Conservation (phyloP, 2,888 invertebrate genomes). For the Hydropsyche betteni region DNA sequence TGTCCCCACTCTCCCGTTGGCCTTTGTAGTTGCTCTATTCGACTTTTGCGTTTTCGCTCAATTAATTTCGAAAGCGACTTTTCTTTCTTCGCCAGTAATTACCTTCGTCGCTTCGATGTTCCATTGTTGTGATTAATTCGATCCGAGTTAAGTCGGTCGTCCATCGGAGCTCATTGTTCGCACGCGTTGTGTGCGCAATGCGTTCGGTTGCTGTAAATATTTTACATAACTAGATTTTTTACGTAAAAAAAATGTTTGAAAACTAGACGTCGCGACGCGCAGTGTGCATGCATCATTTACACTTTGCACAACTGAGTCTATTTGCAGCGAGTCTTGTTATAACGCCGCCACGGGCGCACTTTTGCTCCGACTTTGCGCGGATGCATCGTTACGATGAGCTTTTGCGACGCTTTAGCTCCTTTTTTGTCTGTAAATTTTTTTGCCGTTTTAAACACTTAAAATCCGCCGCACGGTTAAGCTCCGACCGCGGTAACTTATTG, state of each 20-base stretch:
- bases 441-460: neutral
- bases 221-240: no score
- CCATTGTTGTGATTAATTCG: constrained; percentile 16
- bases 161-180: constrained; percentile 13
- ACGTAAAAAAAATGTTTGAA: no score
- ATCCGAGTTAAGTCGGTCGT: neutral
- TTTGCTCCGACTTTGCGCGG: neutral
- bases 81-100: constrained; percentile 16
- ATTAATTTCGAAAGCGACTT: constrained; percentile 46
- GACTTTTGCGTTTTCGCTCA: constrained; percentile 43
- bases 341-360: constrained; percentile 32
- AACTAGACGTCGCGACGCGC: neutral
- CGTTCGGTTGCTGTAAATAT: no score
- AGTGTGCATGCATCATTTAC: constrained; percentile 13
- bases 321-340: constrained; percentile 37
- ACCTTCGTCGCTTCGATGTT: neutral
- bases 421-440: constrained; percentile 9
- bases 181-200: no score
- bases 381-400: constrained; percentile 16
- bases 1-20: neutral
- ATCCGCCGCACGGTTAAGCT: neutral
- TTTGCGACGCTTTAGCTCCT: neutral
- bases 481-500: constrained; percentile 37
- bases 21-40: neutral
- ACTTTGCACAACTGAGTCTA: constrained; percentile 6